phyloP scores from a whole-genome alignment of 2,888 invertebrate genomes.

The Chloroclysta siterata region DNA sequence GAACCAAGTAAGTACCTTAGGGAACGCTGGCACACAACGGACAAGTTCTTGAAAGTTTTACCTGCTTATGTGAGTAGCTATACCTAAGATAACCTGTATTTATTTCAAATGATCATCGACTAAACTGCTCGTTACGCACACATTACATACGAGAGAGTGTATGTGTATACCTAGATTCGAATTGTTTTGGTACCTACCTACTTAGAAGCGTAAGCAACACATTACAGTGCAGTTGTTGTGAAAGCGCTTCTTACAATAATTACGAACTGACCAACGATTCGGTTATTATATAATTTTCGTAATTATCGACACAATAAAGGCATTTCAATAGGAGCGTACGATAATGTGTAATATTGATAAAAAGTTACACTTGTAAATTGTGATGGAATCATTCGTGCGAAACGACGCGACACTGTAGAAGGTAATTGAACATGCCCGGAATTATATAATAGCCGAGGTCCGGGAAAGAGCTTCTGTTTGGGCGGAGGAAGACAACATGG shows the following conservation, averaged over 20 bases:
- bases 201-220: slow-evolving; percentile 3
- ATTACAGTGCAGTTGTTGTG: slow-evolving; percentile 28
- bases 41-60: too few relatives aligned
- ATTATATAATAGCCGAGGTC: slow-evolving; percentile 45
- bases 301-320: slow-evolving; percentile 45
- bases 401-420: slow-evolving; percentile 49
- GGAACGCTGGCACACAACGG: too few relatives aligned
- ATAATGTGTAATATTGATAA: slow-evolving; percentile 24
- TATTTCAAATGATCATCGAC: too few relatives aligned
- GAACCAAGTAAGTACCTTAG: too few relatives aligned
- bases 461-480: slow-evolving; percentile 44
- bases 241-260: slow-evolving; percentile 39
- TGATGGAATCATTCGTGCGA: slow-evolving; percentile 54
- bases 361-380: slow-evolving; percentile 34
- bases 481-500: not conserved
- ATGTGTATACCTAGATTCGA: not conserved
- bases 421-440: slow-evolving; percentile 35
- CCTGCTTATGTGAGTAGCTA: too few relatives aligned
- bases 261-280: slow-evolving; percentile 36
- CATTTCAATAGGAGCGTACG: slow-evolving; percentile 30
- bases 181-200: not conserved
- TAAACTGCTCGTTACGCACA: too few relatives aligned
- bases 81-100: too few relatives aligned
- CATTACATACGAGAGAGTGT: not conserved
- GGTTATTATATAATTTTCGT: slow-evolving; percentile 53